Base-by-base conservation (phyloP, 1,140 invertebrate species). In the Hyphantria cunea region DNA sequence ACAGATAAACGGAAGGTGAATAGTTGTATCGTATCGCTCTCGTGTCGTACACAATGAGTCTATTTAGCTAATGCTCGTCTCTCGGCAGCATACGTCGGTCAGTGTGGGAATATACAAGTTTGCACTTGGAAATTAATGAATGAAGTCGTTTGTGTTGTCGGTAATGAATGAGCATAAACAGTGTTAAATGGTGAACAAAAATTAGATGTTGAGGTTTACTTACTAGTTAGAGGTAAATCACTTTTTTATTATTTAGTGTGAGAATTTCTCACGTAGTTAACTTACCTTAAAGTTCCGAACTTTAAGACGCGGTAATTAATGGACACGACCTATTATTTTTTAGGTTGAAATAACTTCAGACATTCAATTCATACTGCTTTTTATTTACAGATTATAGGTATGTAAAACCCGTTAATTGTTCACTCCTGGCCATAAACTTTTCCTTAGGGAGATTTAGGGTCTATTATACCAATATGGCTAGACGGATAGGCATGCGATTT, bases 11-110 rank as follows among this genome's bases (percentile, higher is more conserved):
- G 5, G 17, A 25, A 25, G 13, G 44, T 12, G n/a, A 47, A 13
- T 2, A 2, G 34, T 37, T n/a, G 10, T 12, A 13, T 44, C 41
- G 41, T 44, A 13, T 44, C 41, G 41, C 13, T 44, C 34, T 37
- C 8, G 34, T 3, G 34, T 44, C 11, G 12, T 58, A 25, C 25
- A 15, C 9, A 44, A 5, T 25, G 17, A 44, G 41, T 44, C 41
- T 74, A 80, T 76, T 82, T 78, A 50, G 72, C 82, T 83, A 82
- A 85, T 80, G 80, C 69, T 66, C 64, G 15, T 64, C 68, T 70
- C 68, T 75, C 67, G 50, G 59, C 63, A 45, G 56, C 68, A 68
- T 70, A 73, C 68, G 47, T 63, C 60, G 45, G 56, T 32, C 54
- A 60, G 62, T 82, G 84, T 86, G 84, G 76, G 84, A 86, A 74